These are phyloP conservation scores for Diuraphis noxia DNA, from an alignment of 1,140 invertebrate species.

Conservation along the genomic window DNA sequence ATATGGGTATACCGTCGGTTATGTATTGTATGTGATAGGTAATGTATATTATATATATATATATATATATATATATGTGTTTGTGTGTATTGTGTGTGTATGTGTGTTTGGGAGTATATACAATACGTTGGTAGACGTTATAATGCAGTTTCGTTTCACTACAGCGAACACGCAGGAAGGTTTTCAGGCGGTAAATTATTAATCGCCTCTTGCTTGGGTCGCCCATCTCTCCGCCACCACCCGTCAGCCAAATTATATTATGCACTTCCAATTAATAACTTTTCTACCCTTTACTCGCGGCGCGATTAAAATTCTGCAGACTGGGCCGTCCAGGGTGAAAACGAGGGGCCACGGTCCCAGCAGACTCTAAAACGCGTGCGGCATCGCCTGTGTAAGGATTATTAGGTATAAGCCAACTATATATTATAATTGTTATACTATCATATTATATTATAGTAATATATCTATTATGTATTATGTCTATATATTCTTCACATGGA, in stretches of 20 bases:
- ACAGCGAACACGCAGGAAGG: neutral
- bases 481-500: too few species aligned
- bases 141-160: neutral
- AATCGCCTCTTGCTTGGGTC: neutral
- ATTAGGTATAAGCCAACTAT: neutral
- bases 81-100: too few species aligned
- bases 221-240: neutral
- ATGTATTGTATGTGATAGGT: neutral
- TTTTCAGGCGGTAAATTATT: conserved; percentile 22
- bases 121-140: neutral
- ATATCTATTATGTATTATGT: too few species aligned
- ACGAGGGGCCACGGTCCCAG: neutral
- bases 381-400: too few species aligned
- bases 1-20: neutral
- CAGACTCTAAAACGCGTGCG: neutral
- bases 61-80: neutral
- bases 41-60: too few species aligned
- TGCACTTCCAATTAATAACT: conserved; percentile 25
- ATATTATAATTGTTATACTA: too few species aligned
- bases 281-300: conserved; percentile 16
- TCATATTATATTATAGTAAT: too few species aligned
- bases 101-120: too few species aligned
- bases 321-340: neutral
- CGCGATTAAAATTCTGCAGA: neutral
- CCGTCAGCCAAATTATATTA: neutral